Conservation (phyloP, 2,888 invertebrate species). For the Muscina levida region DNA sequence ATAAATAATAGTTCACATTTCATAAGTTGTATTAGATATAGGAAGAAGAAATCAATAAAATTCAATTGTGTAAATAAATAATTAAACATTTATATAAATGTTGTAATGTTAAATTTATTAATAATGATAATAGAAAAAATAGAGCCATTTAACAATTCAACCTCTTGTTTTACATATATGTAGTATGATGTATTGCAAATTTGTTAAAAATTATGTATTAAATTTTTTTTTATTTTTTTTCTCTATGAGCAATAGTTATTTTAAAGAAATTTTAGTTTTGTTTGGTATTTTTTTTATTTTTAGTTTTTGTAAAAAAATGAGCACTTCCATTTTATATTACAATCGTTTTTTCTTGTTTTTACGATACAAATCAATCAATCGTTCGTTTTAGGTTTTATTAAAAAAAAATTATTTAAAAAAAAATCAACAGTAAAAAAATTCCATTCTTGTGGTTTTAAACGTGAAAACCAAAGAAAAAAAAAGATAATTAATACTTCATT, state of each 20-base stretch:
- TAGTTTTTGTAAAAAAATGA: conserved; percentile 33
- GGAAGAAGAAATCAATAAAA: conserved; percentile 4
- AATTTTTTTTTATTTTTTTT: conserved; percentile 28
- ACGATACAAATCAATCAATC: conserved; percentile 42
- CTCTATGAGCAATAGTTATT: conserved; percentile 59
- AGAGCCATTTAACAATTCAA: conserved; percentile 52
- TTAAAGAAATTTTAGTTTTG: conserved; percentile 5
- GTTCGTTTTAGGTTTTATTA: conserved; percentile 49
- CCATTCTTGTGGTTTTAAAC: conserved; percentile 47
- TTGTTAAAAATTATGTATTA: conserved; percentile 7
- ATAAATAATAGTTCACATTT: conserved; percentile 53
- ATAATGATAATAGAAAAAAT: not conserved
- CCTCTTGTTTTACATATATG: conserved; percentile 51
- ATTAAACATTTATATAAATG: not conserved
- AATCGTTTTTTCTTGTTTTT: conserved; percentile 28
- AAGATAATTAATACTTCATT: conserved; percentile 58
- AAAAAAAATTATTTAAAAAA: conserved; percentile 40
- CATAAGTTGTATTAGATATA: not conserved
- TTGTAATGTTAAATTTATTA: not conserved
- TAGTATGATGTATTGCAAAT: conserved; percentile 46
- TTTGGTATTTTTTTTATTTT: conserved; percentile 7
- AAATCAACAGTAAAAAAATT: conserved; percentile 40
- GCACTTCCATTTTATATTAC: conserved; percentile 23
- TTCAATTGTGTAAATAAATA: conserved; percentile 3
- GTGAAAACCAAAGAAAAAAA: conserved; percentile 41